Conservation (phyloP, 2,888 invertebrate species). For the Ethmia dodecea region DNA sequence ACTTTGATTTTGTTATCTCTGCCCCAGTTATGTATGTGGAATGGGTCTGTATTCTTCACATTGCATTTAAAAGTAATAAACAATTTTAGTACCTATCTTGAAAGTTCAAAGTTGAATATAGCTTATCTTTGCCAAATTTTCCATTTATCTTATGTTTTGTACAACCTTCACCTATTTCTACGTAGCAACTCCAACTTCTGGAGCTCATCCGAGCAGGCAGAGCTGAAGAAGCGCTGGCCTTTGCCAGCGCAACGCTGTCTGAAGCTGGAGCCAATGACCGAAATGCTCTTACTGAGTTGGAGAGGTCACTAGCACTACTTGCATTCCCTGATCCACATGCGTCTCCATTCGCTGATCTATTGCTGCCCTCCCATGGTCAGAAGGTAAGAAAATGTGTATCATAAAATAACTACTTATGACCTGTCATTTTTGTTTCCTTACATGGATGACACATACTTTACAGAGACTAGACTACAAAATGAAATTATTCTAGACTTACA, state of each 20-base stretch:
- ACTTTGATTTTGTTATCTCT: too few relatives aligned
- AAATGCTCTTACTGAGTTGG: constrained; percentile 85
- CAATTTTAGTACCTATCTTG: too few relatives aligned
- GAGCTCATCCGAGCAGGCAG: constrained; percentile 91
- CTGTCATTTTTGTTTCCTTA: background rate
- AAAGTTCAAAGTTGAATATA: too few relatives aligned
- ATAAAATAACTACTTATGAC: background rate
- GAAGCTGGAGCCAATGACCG: constrained; percentile 92
- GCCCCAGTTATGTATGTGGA: too few relatives aligned
- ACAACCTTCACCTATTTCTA: too few relatives aligned
- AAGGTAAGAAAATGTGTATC: constrained; percentile 80
- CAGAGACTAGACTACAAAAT: too few relatives aligned
- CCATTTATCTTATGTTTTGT: too few relatives aligned
- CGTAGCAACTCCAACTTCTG: constrained; percentile 91
- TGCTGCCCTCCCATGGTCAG: constrained; percentile 95
- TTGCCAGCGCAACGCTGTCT: constrained; percentile 93
- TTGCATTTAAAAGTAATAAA: too few relatives aligned
- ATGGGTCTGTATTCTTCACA: too few relatives aligned
- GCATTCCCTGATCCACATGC: constrained; percentile 97
- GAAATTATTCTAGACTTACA: too few relatives aligned
- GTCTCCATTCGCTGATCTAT: constrained; percentile 96
- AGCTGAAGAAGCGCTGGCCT: constrained; percentile 92
- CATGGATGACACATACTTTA: background rate
- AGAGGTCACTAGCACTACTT: constrained; percentile 94
- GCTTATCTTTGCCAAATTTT: too few relatives aligned